Evolutionary conservation across 2,113 vertebrate genomes (phyloP), one percentile per base, ranked within the genome.

Genomic region (Myrmecobius fasciatus): DNA sequence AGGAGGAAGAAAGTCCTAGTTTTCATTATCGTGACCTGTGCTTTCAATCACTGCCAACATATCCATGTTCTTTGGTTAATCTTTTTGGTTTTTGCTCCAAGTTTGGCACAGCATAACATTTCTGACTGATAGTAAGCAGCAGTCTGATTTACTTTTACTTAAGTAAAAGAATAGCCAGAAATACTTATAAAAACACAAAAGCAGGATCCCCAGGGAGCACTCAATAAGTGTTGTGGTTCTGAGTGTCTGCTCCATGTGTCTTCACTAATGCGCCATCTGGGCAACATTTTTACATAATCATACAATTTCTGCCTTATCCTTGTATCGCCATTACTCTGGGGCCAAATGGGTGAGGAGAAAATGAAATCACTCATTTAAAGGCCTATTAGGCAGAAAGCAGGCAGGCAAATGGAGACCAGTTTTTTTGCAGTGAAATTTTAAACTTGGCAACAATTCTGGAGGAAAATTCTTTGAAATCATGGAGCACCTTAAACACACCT

Each of bases 401-500:
- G 67, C 20, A 83, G 67, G 67, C 67, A 36, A 75, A n/a, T 14
- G 43, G 67, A 75, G 36, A 24, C n/a, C n/a, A 43, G n/a, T 20
- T 83, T 83, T 83, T 83, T 83, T 24, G n/a, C 17, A 43, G 43
- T 83, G 67, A 83, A 43, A 43, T 43, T 43, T 83, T 83, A 22
- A 24, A 43, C 36, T 83, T 22, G 67, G 67, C 14, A 75, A 75
- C 67, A 75, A 22, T n/a, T 75, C 17, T 75, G 67, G 20, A 24
- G n/a, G n/a, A 8, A 22, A 83, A 83, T 43, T n/a, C 67, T 83
- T 83, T 43, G n/a, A 83, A 83, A 43, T 83, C 17, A 83, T 22
- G n/a, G 17, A 43, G 67, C 67, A n/a, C 7, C 17, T 83, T 8
- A 67, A 52, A 75, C 98, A 97, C 88, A 99, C 99, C 99, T 98